These are phyloP conservation scores for Rhynchomys soricoides DNA, from an alignment of 2,113 vertebrate species.

Conservation along the genomic window DNA sequence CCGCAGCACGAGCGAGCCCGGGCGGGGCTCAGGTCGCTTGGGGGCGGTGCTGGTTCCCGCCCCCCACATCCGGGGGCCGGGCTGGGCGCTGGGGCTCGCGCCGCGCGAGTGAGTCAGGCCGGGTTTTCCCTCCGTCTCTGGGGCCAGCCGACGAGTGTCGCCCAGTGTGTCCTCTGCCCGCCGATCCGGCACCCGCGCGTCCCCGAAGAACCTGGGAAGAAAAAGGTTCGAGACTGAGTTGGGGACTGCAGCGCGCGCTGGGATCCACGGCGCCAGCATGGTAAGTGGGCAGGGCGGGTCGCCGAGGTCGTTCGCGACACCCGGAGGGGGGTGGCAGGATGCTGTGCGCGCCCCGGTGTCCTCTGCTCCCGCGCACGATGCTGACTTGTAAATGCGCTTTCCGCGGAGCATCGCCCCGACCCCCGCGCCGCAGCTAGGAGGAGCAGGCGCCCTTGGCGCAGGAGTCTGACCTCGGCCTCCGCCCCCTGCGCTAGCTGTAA, in stretches of 20 bases:
- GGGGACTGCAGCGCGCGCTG: not conserved
- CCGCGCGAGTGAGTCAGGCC: constrained; percentile 75
- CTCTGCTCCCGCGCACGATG: not conserved
- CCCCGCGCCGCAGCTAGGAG: not conserved
- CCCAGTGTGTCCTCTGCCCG: constrained; percentile 55
- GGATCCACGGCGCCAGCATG: constrained; percentile 66
- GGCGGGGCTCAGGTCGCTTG: constrained; percentile 60
- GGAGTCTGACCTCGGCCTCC: constrained; percentile 13
- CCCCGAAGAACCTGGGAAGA: not conserved
- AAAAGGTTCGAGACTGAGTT: constrained; percentile 65
- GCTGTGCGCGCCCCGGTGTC: constrained; percentile 12
- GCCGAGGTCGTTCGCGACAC: not conserved
- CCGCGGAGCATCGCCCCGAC: not conserved
- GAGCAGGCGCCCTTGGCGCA: not conserved
- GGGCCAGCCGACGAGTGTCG: constrained; percentile 38
- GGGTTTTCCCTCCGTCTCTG: constrained; percentile 78
- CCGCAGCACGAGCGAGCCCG: not conserved
- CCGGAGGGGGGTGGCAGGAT: not conserved
- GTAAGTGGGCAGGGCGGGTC: constrained; percentile 58
- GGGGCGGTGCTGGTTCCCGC: constrained; percentile 52
- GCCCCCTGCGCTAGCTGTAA: not conserved
- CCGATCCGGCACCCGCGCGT: constrained; percentile 61
- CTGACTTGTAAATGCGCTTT: not conserved
- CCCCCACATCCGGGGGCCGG: constrained; percentile 73
- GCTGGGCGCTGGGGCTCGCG: constrained; percentile 29